A percentile compares a stretch with the other conserved stretches of the same genome.
These are phyloP conservation scores for Drosophila melanogaster DNA, from an alignment of 1,140 invertebrate species.

Conservation along the genomic window Release_6_plus_ISO1_MT NC_004354.4:12900501-12901000, in stretches of 20 bases:
- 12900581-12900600: neutral
- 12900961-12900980: constrained; percentile 11
- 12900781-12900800: constrained; percentile 66
- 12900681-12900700: constrained; percentile 59
- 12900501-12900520: constrained; percentile 69
- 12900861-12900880: constrained; percentile 86
- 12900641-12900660: neutral
- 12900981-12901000: neutral
- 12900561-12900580: constrained; percentile 72
- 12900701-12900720: constrained; percentile 70
- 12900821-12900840: constrained; percentile 85
- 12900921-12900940: constrained; percentile 87
- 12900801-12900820: constrained; percentile 75
- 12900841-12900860: constrained; percentile 88
- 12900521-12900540: constrained; percentile 77
- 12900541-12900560: constrained; percentile 77
- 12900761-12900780: constrained; percentile 63
- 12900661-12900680: constrained; percentile 51
- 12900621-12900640: neutral
- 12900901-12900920: constrained; percentile 87
- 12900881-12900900: constrained; percentile 86
- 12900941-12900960: constrained; percentile 61
- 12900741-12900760: constrained; percentile 54
- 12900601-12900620: neutral
- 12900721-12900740: constrained; percentile 68